Base-by-base conservation (phyloP, 2,888 invertebrate genomes). In the Craniophora ligustri region DNA sequence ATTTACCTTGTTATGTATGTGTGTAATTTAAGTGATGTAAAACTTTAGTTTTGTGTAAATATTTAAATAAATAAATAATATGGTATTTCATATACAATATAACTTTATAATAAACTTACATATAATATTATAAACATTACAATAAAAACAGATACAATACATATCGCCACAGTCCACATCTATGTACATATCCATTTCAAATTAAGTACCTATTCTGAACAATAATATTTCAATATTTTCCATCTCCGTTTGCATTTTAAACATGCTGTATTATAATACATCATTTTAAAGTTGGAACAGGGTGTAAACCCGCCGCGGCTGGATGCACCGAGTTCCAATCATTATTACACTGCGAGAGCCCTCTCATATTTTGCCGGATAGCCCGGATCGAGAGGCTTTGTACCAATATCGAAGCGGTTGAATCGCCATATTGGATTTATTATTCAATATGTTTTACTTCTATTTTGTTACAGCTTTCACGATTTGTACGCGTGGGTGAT, bases 351-450 rank as follows among this genome's bases (percentile, higher is more conserved):
- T 32, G 7, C 16, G 45, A 55, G 54, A 51, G 51, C 47, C 44
- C 58, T 67, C 55, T 63, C 55, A 21, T 47, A 72, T 63, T 71
- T 55, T 34, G 18, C 42, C 34, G 55, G 30, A 41, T 53, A 32
- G 45, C 32, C 32, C 49, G 32, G 45, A 60, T 60, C 26, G 34
- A 42, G 50, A 11, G 31, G 42, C 42, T 58, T 48, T 49, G 46
- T 54, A 35, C 44, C 36, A 47, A 51, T 51, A 66, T 32, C 41
- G 19, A 36, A 39, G 38, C 31, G 46, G 31, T 67, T 60, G 6
- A 46, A 50, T 51, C 42, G 48, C 51, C 42, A 53, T 60, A 39
- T 63, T 47, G 30, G 34, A 63, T 44, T 62, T 55, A 34, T 53
- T 18, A 58, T 49, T 47, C 46, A 40, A 35, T 32, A 28, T 2